Conservation (phyloP, 2,113 vertebrate genomes). For the Parus major region DNA sequence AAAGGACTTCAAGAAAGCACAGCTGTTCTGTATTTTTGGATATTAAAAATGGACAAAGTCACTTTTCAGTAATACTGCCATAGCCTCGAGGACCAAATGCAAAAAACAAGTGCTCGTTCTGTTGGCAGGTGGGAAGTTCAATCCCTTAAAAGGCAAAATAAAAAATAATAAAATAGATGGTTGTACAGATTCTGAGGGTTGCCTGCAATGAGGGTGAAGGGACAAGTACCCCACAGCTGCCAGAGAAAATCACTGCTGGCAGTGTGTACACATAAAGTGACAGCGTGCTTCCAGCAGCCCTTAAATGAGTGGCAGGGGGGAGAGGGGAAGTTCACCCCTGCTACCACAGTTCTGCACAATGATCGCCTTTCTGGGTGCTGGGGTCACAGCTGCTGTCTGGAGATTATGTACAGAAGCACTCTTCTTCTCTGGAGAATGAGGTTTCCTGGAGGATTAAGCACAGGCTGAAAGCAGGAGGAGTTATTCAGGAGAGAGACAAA, state of each 20-base stretch:
- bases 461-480: constrained; percentile 39
- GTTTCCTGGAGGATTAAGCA: constrained; percentile 62
- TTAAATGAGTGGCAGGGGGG: background rate
- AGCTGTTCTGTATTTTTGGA: constrained; percentile 42
- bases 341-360: constrained; percentile 23
- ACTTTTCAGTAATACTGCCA: background rate
- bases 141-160: constrained; percentile 1
- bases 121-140: constrained; percentile 45
- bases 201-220: background rate
- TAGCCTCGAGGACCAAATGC: background rate
- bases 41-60: constrained; percentile 53
- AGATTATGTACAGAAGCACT: constrained; percentile 59
- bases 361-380: constrained; percentile 46
- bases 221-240: constrained; percentile 26
- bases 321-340: constrained; percentile 56
- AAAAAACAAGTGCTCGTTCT: constrained; percentile 38
- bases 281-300: background rate
- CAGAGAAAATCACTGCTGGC: background rate
- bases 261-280: background rate
- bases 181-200: background rate
- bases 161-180: background rate
- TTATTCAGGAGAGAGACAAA: constrained; percentile 22
- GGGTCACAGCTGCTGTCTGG: constrained; percentile 68
- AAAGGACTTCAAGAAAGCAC: background rate
- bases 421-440: constrained; percentile 42